phyloP scores from a whole-genome alignment of 2,113 vertebrate genomes.

The Arvicanthis niloticus region DNA sequence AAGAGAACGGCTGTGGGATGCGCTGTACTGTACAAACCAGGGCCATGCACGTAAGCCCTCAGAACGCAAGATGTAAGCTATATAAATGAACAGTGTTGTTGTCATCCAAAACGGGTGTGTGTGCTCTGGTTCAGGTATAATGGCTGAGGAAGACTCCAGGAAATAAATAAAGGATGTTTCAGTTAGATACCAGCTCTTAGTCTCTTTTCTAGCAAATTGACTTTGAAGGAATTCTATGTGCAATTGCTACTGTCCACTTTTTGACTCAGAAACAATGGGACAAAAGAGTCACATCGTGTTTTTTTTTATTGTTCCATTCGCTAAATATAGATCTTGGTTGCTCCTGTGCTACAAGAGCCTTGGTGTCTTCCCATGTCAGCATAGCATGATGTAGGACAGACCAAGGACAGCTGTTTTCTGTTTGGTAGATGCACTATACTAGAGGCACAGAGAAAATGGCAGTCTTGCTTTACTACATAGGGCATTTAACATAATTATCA shows the following conservation, averaged over 20 bases:
- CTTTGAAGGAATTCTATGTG: neutral
- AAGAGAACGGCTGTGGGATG: neutral
- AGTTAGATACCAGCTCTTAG: neutral
- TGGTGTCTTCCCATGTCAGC: neutral
- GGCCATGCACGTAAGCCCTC: neutral
- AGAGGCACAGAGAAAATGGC: neutral
- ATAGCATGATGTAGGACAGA: neutral
- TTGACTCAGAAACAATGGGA: conserved; percentile 14
- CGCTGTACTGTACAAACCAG: neutral
- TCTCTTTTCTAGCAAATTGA: conserved; percentile 45
- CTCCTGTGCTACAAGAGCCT: neutral
- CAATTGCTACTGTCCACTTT: neutral
- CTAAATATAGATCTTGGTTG: neutral
- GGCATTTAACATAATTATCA: neutral
- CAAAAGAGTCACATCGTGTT: neutral
- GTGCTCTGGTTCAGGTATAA: neutral
- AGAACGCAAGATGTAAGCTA: neutral
- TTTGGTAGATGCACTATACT: neutral
- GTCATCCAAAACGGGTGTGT: neutral
- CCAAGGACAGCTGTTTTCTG: neutral
- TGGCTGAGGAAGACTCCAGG: neutral
- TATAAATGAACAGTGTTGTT: neutral
- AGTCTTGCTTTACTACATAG: conserved; percentile 4
- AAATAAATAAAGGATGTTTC: neutral
- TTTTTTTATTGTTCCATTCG: neutral